phyloP scores from a whole-genome alignment of 2,797 vertebrate species.

The Pyrocephalus nanus region DNA sequence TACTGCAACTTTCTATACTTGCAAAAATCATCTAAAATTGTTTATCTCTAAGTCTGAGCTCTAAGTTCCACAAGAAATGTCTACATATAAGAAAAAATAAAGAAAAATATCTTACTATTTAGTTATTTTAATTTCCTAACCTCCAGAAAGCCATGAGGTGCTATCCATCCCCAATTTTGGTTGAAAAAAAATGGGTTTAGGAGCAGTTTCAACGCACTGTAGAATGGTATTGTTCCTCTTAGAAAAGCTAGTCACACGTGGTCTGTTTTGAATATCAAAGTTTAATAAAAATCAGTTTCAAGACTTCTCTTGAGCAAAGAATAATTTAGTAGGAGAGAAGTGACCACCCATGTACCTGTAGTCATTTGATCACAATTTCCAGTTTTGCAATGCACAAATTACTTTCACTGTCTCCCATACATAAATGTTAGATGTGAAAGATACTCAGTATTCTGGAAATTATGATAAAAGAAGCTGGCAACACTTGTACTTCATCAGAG shows the following conservation, averaged over 20 bases:
- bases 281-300: neutral
- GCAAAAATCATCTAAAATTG: neutral
- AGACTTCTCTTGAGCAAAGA: neutral
- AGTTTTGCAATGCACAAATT: neutral
- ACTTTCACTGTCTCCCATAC: neutral
- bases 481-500: neutral
- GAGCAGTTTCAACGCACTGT: neutral
- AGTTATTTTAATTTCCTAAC: neutral
- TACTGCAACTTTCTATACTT: neutral
- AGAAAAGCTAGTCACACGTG: neutral
- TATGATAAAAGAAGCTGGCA: neutral
- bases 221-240: neutral
- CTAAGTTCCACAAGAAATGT: neutral
- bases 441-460: neutral
- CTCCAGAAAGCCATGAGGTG: neutral
- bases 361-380: neutral
- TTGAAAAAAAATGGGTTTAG: neutral
- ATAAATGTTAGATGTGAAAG: neutral
- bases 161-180: neutral
- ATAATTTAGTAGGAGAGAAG: neutral
- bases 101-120: neutral
- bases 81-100: neutral
- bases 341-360: neutral
- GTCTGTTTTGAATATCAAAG: neutral
- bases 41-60: no score